Base-by-base conservation (phyloP, 2,113 vertebrate genomes). In the Cyprinodon brontotheroides region DNA sequence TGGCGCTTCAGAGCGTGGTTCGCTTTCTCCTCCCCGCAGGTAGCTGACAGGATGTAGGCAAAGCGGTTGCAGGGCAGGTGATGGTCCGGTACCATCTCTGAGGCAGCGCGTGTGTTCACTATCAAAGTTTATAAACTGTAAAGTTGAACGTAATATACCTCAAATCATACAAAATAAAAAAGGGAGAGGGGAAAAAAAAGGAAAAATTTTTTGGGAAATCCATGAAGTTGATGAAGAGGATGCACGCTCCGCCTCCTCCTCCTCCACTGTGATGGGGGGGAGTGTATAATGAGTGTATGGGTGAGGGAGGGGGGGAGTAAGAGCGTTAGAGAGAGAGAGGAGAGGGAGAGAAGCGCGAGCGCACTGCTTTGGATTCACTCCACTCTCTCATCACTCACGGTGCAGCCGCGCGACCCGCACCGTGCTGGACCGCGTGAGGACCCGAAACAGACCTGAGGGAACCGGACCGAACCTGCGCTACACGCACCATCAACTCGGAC, bases 1-100 rank as follows among this genome's bases (percentile, higher is more conserved):
- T 90, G 93, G 91, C 91, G 92, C 90, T 94, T 94, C 90, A 86
- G 75, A 92, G 92, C 91, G 89, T 45, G 9, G 63, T 78, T 80
- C 70, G 36, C 64, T 64, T 38, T 62, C 57, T 62, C 57, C 12
- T 40, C 43, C 48, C 39, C 13, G 82, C 12, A 59, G 61, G n/a
- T n/a, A n/a, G n/a, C n/a, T n/a, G n/a, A n/a, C n/a, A n/a, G n/a
- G 82, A 50, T 0, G 64, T 3, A 45, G 50, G 1, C 61, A 20
- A 65, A 68, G 76, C 39, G 29, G 39, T 40, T 45, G 62, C 62
- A 40, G 62, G 62, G 22, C 64, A 66, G 64, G 41, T 66, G 64
- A 45, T 13, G 12, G 20, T 22, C 40, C 40, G 61, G 61, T 39
- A 38, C 6, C 12, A 47, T 22, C 65, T 67, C n/a, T 9, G 29